Evolutionary conservation across 2,888 invertebrate genomes (phyloP).

Genomic region (Spodoptera exigua): DNA sequence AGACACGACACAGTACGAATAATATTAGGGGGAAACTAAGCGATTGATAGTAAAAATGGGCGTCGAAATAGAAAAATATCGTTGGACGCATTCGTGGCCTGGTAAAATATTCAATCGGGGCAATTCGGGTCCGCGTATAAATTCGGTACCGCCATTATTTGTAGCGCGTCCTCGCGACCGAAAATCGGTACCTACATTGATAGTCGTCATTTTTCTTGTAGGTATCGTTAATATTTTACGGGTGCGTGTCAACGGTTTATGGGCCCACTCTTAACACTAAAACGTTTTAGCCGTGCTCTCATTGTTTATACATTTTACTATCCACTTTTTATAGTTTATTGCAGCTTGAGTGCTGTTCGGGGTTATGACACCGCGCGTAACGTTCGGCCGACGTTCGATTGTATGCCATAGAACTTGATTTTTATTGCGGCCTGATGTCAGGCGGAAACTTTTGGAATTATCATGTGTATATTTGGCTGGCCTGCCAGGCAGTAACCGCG

Average conservation of each 20-base stretch:
- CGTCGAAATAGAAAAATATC: conserved; percentile 88
- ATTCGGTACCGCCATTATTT: conserved; percentile 87
- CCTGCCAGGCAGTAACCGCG: conserved; percentile 55
- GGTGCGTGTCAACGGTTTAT: conserved; percentile 89
- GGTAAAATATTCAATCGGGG: conserved; percentile 89
- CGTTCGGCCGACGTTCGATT: conserved; percentile 78
- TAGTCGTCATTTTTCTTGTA: conserved; percentile 88
- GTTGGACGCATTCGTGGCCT: conserved; percentile 86
- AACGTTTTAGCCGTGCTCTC: conserved; percentile 88
- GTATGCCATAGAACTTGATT: conserved; percentile 79
- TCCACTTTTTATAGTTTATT: conserved; percentile 87
- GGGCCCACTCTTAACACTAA: conserved; percentile 88
- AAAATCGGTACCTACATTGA: conserved; percentile 87
- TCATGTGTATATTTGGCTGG: conserved; percentile 66
- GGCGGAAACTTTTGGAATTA: conserved; percentile 68
- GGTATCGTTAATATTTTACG: conserved; percentile 89
- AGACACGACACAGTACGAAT: conserved; percentile 73
- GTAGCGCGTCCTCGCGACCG: conserved; percentile 86
- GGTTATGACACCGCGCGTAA: conserved; percentile 79
- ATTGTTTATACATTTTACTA: conserved; percentile 89
- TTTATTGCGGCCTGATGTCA: conserved; percentile 77
- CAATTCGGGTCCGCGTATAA: conserved; percentile 88
- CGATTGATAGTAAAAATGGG: conserved; percentile 88
- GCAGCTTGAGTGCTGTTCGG: conserved; percentile 80
- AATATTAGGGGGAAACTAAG: conserved; percentile 87